A percentile compares a stretch with the other conserved stretches of the same genome.
Evolutionary conservation across 2,113 vertebrate genomes (phyloP).

Genomic region (Axis porcinus): DNA sequence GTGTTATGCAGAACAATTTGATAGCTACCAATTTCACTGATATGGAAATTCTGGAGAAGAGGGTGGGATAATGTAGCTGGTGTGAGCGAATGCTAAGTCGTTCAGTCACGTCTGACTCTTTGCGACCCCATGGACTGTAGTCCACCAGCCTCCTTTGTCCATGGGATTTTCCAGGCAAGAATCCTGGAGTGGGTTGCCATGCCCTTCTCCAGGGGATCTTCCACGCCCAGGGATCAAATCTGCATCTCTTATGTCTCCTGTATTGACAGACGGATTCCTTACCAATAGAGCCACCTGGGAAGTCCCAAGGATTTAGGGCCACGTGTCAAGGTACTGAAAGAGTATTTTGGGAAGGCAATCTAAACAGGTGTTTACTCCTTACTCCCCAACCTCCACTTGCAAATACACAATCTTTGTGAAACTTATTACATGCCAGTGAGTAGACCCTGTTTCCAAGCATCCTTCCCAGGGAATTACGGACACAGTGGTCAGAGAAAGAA

Average conservation of each 20-base stretch:
- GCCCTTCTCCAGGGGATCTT: neutral
- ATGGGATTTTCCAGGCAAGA: neutral
- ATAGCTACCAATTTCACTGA: neutral
- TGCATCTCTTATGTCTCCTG: neutral
- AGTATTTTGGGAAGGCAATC: neutral
- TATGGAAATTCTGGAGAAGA: neutral
- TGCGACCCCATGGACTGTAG: neutral
- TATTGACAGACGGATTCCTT: neutral
- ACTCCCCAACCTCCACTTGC: too few relatives aligned
- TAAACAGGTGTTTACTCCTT: neutral
- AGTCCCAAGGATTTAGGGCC: neutral
- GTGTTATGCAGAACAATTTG: neutral
- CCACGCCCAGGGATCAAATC: rapidly evolving
- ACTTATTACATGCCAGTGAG: neutral
- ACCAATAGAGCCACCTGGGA: neutral
- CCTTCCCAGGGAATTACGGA: neutral
- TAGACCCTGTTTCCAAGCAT: neutral
- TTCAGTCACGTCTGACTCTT: neutral
- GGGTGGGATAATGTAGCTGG: neutral
- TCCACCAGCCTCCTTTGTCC: neutral
- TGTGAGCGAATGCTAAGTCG: rapidly evolving
- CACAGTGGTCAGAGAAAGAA: neutral
- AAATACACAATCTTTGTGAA: neutral
- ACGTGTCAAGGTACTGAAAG: neutral
- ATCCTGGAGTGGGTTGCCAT: neutral